phyloP scores from a whole-genome alignment of 2,888 invertebrate species.

The Bimastos eiseni region DNA sequence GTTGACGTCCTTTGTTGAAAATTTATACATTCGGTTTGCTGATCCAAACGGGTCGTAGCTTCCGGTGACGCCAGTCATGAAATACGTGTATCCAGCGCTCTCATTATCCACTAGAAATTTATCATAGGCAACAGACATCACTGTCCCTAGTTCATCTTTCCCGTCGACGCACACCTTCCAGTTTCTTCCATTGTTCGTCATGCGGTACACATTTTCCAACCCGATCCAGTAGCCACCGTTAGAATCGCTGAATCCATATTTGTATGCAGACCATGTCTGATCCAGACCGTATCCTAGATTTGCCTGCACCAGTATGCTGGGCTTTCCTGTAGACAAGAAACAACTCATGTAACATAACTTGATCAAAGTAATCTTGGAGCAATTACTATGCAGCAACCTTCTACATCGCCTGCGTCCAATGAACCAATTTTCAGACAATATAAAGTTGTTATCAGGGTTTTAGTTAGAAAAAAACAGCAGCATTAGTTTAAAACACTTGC shows the following conservation, averaged over 20 bases:
- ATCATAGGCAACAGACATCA: not conserved
- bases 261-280: not conserved
- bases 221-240: not conserved
- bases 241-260: constrained; percentile 9
- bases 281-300: not conserved
- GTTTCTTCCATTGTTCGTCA: not conserved
- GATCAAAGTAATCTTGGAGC: no score
- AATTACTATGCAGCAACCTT: no score
- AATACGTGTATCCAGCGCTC: not conserved
- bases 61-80: not conserved
- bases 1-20: not conserved
- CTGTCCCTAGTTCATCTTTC: not conserved
- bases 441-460: no score
- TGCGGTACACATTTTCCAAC: not conserved
- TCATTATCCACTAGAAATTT: not conserved
- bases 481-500: no score
- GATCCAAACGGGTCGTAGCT: not conserved
- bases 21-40: not conserved
- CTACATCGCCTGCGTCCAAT: no score
- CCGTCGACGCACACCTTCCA: not conserved
- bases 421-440: no score
- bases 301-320: not conserved
- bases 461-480: no score
- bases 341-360: not conserved
- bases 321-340: not conserved